Conservation (phyloP, 2,113 vertebrate species). For the Stigmatopora nigra region DNA sequence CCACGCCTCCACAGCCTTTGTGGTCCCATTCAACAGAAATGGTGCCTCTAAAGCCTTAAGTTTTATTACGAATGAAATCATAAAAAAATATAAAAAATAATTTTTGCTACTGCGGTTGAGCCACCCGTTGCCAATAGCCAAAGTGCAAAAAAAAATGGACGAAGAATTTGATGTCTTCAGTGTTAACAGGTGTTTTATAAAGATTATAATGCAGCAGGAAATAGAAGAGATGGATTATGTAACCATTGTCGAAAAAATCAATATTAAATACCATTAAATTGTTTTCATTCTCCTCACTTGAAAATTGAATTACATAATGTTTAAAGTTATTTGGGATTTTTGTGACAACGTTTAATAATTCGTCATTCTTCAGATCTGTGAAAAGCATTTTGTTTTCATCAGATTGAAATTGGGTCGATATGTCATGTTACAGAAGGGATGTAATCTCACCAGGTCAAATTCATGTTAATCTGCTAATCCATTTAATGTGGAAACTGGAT, state of each 20-base stretch:
- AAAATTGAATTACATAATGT: background rate
- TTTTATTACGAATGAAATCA: constrained; percentile 27
- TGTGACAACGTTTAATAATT: background rate
- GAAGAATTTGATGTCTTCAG: background rate
- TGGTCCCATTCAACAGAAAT: constrained; percentile 48
- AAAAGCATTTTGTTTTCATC: background rate
- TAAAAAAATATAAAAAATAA: constrained; percentile 4
- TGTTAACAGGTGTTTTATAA: background rate
- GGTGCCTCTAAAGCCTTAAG: constrained; percentile 24
- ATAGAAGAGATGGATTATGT: too few relatives aligned
- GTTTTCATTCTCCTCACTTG: too few relatives aligned
- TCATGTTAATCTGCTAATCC: constrained; percentile 45
- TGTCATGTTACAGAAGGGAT: constrained; percentile 16
- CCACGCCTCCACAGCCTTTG: constrained; percentile 54
- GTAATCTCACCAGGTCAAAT: constrained; percentile 32
- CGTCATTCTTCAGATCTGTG: background rate
- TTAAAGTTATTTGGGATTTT: background rate
- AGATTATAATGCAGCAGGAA: background rate
- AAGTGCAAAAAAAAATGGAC: background rate
- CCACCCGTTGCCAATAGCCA: constrained; percentile 2
- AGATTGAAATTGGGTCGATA: constrained; percentile 13
- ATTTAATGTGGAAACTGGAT: constrained; percentile 47
- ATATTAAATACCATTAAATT: too few relatives aligned
- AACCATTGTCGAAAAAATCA: too few relatives aligned
- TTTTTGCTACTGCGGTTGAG: constrained; percentile 4